Conservation (phyloP, 1,140 invertebrate genomes). For the Bombus sylvicola region DNA sequence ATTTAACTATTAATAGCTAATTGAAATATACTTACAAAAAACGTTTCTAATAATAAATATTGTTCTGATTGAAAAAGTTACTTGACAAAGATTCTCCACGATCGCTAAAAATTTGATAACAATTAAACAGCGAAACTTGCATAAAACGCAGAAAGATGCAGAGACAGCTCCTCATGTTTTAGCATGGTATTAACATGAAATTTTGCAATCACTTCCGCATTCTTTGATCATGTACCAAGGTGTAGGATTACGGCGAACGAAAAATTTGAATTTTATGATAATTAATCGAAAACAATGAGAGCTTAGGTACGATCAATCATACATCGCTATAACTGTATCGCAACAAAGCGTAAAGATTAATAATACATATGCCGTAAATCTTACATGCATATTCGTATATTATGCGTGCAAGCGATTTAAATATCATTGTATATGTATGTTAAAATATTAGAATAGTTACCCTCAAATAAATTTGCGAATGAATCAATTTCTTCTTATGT, state of each 20-base stretch:
- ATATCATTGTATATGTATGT: neutral
- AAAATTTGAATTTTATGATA: slow-evolving; percentile 16
- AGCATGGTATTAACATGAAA: slow-evolving; percentile 36
- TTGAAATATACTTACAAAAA: neutral
- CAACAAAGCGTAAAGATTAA: neutral
- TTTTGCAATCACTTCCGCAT: slow-evolving; percentile 58
- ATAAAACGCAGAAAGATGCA: neutral
- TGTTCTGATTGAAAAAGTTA: neutral
- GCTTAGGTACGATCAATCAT: neutral
- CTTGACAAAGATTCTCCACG: neutral
- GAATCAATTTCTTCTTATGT: neutral
- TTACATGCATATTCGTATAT: neutral
- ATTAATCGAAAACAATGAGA: slow-evolving; percentile 22
- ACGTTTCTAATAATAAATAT: neutral
- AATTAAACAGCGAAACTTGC: neutral
- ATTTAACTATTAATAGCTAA: neutral
- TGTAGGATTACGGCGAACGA: slow-evolving; percentile 20
- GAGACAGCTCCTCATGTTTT: slow-evolving; percentile 24
- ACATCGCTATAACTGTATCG: neutral
- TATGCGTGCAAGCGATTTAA: neutral
- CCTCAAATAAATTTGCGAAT: neutral
- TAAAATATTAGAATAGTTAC: neutral
- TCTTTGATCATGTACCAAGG: slow-evolving; percentile 46
- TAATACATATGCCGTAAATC: neutral
- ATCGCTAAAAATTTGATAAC: neutral